Evolutionary conservation across 2,797 vertebrate species (phyloP), one percentile per base, ranked within the genome.

Genomic region (Austrolebias charrua): DNA sequence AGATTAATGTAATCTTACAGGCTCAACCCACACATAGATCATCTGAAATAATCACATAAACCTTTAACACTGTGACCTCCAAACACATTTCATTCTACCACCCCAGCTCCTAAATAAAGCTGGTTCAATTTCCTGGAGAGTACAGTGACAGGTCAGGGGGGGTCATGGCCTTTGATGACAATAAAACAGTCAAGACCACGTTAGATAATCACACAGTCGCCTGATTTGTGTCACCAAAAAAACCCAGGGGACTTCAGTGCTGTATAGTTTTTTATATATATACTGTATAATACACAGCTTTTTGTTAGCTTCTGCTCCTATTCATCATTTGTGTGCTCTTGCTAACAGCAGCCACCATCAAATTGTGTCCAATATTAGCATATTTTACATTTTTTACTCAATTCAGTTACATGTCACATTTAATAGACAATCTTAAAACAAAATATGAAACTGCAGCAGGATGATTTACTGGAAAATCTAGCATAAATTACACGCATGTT

Each of bases 111-210:
- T 89, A 85, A 87, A 89, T 85, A 75, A 85, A 66, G 61, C 52
- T 58, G 75, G 69, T 83, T 69, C 78, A 73, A 86, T 89, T 80
- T 79, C 75, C 79, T 76, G 76, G 71, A 50, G 63, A 52, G 43
- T 43, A 50, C 72, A 71, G 83, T 82, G 66, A 68, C 60, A 76
- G 83, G 87, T 87, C 83, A 71, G 24, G 24, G 3, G 50, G 55
- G 86, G 84, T 85, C 87, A 87, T 14, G 72, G 73, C 69, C 76
- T 65, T 67, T 82, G 85, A 83, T 81, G 77, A 71, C 77, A 78
- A 81, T 90, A 87, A 89, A 88, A 78, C 71, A 79, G 78, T 60
- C 53, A 33, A 38, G 59, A 67, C 40, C 55, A 55, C 68, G 57
- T 70, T 55, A 40, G 60, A 64, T 73, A 69, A 80, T 77, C 81